phyloP scores from a whole-genome alignment of 2,797 vertebrate species.

The Limosa lapponica region DNA sequence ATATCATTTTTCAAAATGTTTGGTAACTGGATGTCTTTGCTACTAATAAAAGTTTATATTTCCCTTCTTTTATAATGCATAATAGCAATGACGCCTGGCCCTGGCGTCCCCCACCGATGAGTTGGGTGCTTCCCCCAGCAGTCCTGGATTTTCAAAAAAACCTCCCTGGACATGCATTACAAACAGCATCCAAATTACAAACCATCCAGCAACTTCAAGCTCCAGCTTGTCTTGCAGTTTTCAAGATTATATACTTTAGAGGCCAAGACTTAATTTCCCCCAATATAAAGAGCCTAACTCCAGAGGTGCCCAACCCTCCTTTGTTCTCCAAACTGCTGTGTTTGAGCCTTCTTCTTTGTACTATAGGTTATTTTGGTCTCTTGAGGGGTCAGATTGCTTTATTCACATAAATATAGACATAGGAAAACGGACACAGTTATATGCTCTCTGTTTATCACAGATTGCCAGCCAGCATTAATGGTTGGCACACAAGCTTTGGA shows the following conservation, averaged over 20 bases:
- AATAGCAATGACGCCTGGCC: not conserved
- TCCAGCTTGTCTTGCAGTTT: not conserved
- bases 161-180: not conserved
- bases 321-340: not conserved
- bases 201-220: not conserved
- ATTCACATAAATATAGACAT: not conserved
- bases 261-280: not conserved
- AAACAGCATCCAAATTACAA: not conserved
- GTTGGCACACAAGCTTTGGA: not conserved
- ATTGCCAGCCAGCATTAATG: not conserved
- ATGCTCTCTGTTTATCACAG: not conserved
- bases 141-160: not conserved
- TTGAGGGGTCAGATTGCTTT: not conserved
- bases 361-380: not conserved
- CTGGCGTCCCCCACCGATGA: accelerated
- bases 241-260: not conserved
- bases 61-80: not conserved
- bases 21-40: not conserved
- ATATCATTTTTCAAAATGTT: not conserved
- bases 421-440: not conserved
- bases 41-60: not conserved
- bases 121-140: not conserved
- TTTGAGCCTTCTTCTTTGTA: not conserved
- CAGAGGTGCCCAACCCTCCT: not conserved
- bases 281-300: not conserved